These are phyloP conservation scores for Drosophila burlai DNA, from an alignment of 1,140 invertebrate genomes.

Conservation along the genomic window DNA sequence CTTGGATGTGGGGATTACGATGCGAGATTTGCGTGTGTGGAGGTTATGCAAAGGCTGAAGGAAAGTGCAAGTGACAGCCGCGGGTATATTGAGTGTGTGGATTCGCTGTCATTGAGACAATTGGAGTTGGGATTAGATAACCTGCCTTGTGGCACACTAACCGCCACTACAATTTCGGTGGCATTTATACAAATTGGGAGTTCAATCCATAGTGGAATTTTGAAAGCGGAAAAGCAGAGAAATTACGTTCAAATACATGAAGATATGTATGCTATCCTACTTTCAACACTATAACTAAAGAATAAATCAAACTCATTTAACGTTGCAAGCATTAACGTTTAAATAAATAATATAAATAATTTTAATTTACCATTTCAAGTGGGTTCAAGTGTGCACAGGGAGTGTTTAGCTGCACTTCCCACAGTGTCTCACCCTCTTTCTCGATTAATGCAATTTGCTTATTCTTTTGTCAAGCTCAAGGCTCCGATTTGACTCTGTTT, in stretches of 20 bases:
- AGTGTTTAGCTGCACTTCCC: conserved; percentile 38
- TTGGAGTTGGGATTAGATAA: conserved; percentile 34
- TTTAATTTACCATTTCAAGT: too few species aligned
- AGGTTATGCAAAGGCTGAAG: conserved; percentile 48
- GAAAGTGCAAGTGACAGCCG: conserved; percentile 38
- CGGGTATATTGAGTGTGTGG: conserved; percentile 28
- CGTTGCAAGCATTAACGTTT: too few species aligned
- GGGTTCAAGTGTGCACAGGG: conserved; percentile 27
- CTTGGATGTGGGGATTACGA: conserved; percentile 26
- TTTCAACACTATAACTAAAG: background rate
- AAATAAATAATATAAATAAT: too few species aligned
- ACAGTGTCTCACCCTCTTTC: conserved; percentile 9
- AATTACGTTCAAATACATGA: background rate
- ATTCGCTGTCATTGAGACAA: conserved; percentile 40
- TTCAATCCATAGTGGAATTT: background rate
- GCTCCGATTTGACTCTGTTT: conserved; percentile 33
- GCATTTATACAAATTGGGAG: conserved; percentile 1
- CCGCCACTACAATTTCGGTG: conserved; percentile 4
- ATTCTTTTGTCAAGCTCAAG: conserved; percentile 61
- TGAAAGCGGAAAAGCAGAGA: background rate
- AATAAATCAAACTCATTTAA: background rate
- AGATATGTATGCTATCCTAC: background rate
- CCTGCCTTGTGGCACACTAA: conserved; percentile 43
- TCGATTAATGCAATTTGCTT: conserved; percentile 27
- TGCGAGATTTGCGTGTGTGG: conserved; percentile 41